Conservation (phyloP, 2,797 vertebrate genomes). For the Neosilurus hyrtlii region DNA sequence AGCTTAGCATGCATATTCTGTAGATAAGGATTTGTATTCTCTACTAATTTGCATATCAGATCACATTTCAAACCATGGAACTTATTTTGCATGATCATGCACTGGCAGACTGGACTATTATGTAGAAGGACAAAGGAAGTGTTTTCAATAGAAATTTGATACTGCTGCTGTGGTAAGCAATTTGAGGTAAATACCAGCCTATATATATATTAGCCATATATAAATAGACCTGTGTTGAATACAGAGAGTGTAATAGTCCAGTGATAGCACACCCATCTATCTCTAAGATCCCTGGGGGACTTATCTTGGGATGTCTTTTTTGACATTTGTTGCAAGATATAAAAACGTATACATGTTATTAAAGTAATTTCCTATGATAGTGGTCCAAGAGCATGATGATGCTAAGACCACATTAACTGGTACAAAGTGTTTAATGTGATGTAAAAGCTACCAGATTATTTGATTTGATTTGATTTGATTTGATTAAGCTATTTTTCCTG, state of each 20-base stretch:
- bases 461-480: background rate
- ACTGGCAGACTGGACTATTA: too few relatives aligned
- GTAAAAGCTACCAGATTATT: too few relatives aligned
- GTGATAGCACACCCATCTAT: too few relatives aligned
- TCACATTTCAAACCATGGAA: background rate
- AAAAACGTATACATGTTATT: background rate
- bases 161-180: background rate
- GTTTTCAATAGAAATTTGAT: background rate
- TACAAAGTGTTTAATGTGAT: background rate
- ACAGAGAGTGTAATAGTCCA: background rate
- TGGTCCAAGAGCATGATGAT: background rate
- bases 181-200: background rate
- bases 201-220: background rate
- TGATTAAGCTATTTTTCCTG: background rate
- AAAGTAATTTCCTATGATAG: background rate
- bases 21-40: background rate
- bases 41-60: background rate
- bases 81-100: too few relatives aligned
- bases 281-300: background rate
- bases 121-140: background rate
- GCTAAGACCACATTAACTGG: background rate
- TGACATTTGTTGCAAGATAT: background rate
- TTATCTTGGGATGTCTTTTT: background rate
- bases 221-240: background rate
- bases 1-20: background rate